Conservation (phyloP, 92 coral and sea anemone species). For the Phenganax stokvisi region DNA sequence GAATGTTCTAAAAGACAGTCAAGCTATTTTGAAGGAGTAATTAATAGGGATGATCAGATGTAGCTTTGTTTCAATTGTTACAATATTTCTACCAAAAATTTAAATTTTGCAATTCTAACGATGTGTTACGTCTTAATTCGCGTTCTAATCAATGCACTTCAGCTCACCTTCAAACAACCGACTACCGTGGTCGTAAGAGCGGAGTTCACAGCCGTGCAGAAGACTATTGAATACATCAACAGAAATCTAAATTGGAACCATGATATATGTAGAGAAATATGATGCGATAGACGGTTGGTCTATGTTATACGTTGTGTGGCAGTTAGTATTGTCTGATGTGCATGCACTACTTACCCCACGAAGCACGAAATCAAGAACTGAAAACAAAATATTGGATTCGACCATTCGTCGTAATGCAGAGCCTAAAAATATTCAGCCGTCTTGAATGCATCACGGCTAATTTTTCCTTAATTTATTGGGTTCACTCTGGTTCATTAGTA, state of each 20-base stretch:
- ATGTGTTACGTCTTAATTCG: too few species aligned
- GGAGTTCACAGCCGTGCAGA: constrained; percentile 88
- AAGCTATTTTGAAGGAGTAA: too few species aligned
- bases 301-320: too few species aligned
- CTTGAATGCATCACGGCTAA: not conserved
- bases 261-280: not conserved
- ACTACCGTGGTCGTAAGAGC: constrained; percentile 89
- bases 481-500: too few species aligned
- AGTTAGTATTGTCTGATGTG: too few species aligned
- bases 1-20: constrained; percentile 60
- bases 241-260: constrained; percentile 54
- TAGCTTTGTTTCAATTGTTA: not conserved
- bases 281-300: not conserved
- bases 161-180: constrained; percentile 81
- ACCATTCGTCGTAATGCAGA: constrained; percentile 51
- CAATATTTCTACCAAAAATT: not conserved
- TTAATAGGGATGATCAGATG: too few species aligned
- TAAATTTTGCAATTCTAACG: too few species aligned
- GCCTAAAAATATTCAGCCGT: constrained; percentile 40
- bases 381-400: constrained; percentile 50
- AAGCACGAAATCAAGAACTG: constrained; percentile 71
- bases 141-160: too few species aligned
- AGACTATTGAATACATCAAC: constrained; percentile 78
- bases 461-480: too few species aligned
- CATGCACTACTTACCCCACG: constrained; percentile 71